These are phyloP conservation scores for Patella caerulea DNA, from an alignment of 2,888 invertebrate genomes.

Conservation along the genomic window DNA sequence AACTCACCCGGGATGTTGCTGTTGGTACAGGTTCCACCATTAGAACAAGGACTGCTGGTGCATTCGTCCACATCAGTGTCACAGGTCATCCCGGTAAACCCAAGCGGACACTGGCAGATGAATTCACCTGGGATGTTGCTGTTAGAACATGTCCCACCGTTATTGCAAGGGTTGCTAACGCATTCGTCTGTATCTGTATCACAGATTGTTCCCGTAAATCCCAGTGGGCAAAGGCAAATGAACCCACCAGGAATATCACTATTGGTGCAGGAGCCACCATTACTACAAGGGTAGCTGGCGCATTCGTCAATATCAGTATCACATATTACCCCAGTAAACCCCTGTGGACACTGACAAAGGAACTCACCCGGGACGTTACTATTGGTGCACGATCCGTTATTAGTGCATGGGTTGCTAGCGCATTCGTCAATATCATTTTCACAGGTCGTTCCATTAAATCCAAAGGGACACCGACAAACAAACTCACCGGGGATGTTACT, in stretches of 20 bases:
- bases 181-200: too few relatives aligned
- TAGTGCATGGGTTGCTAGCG: constrained; percentile 84
- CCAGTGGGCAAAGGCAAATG: constrained; percentile 36
- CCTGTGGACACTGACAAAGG: constrained; percentile 82
- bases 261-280: constrained; percentile 31
- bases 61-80: too few relatives aligned
- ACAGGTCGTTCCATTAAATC: too few relatives aligned
- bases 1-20: constrained; percentile 14
- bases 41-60: too few relatives aligned
- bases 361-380: constrained; percentile 86
- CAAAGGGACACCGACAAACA: too few relatives aligned
- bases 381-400: constrained; percentile 96
- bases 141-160: too few relatives aligned
- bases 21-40: background rate
- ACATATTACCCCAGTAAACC: constrained; percentile 44
- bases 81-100: too few relatives aligned
- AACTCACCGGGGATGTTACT: too few relatives aligned
- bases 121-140: too few relatives aligned
- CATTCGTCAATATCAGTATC: constrained; percentile 48
- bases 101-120: too few relatives aligned
- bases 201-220: constrained; percentile 31
- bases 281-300: constrained; percentile 38
- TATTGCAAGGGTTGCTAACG: too few relatives aligned
- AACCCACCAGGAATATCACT: constrained; percentile 30
- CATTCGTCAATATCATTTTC: constrained; percentile 75